Evolutionary conservation across 2,797 vertebrate genomes (phyloP).

Genomic region (Apogon hyalosoma): DNA sequence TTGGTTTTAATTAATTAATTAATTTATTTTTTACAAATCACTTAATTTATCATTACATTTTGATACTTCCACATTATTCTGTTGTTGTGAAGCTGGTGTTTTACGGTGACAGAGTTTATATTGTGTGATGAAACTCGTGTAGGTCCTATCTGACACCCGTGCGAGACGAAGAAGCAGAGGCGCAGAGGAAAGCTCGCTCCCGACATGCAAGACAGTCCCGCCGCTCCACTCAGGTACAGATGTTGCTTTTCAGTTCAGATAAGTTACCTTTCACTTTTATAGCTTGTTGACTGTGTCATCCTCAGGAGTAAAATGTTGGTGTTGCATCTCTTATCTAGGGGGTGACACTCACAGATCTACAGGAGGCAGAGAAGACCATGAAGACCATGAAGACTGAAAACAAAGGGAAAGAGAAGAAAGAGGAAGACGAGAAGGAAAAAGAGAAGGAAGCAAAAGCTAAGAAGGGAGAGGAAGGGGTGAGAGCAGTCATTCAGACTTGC

Average conservation of each 20-base stretch:
- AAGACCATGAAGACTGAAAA: conserved; percentile 84
- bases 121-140: neutral
- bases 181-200: conserved; percentile 89
- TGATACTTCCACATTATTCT: too few species aligned
- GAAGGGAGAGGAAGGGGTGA: conserved; percentile 86
- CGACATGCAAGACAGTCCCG: conserved; percentile 88
- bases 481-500: conserved; percentile 40
- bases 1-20: too few species aligned
- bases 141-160: conserved; percentile 91
- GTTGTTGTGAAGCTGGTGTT: neutral
- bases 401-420: conserved; percentile 79
- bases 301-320: too few species aligned
- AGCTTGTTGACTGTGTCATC: too few species aligned
- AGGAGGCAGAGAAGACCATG: conserved; percentile 89
- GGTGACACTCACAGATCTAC: conserved; percentile 89
- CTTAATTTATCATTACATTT: too few species aligned
- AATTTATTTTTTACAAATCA: too few species aligned
- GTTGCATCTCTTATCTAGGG: conserved; percentile 74
- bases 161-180: conserved; percentile 89
- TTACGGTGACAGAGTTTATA: conserved; percentile 11
- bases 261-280: neutral
- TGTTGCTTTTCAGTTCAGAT: neutral
- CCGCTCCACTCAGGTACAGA: conserved; percentile 88
- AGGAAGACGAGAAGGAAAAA: conserved; percentile 77
- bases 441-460: conserved; percentile 78